phyloP scores from a whole-genome alignment of 2,113 vertebrate species.

The Mohoua ochrocephala region DNA sequence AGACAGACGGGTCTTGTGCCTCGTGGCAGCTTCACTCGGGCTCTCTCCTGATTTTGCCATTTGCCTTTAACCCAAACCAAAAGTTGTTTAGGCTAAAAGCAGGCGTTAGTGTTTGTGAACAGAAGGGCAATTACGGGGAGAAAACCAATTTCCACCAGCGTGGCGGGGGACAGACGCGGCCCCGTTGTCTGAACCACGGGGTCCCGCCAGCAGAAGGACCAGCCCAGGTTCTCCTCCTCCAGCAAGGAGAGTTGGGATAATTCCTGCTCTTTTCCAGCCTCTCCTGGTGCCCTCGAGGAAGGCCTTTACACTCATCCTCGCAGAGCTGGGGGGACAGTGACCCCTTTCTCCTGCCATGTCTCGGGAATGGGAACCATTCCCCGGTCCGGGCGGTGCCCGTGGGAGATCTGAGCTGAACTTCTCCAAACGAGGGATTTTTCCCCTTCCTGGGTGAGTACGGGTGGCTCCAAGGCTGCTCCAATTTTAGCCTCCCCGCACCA shows the following conservation, averaged over 20 bases:
- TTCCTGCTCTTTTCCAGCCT: background rate
- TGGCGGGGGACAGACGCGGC: background rate
- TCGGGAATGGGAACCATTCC: background rate
- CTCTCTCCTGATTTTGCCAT: background rate
- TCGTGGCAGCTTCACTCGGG: background rate
- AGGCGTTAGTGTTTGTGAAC: background rate
- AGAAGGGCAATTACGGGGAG: background rate
- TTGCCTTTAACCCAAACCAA: background rate
- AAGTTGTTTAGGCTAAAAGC: background rate
- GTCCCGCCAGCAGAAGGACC: background rate
- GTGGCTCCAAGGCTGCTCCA: background rate
- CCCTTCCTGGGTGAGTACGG: background rate
- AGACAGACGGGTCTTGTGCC: background rate
- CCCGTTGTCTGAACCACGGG: background rate
- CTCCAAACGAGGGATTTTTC: background rate
- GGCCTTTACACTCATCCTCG: rapidly evolving
- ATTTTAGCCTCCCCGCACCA: background rate
- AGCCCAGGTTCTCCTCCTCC: background rate
- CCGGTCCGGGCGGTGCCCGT: rapidly evolving
- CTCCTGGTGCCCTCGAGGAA: too few species aligned
- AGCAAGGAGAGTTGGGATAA: background rate
- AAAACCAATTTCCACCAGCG: background rate
- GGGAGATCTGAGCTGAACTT: background rate
- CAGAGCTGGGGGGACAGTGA: rapidly evolving
- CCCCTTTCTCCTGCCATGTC: rapidly evolving